Evolutionary conservation across 2,113 vertebrate genomes (phyloP), one percentile per base, ranked within the genome.

Genomic region (Cathartes aura): DNA sequence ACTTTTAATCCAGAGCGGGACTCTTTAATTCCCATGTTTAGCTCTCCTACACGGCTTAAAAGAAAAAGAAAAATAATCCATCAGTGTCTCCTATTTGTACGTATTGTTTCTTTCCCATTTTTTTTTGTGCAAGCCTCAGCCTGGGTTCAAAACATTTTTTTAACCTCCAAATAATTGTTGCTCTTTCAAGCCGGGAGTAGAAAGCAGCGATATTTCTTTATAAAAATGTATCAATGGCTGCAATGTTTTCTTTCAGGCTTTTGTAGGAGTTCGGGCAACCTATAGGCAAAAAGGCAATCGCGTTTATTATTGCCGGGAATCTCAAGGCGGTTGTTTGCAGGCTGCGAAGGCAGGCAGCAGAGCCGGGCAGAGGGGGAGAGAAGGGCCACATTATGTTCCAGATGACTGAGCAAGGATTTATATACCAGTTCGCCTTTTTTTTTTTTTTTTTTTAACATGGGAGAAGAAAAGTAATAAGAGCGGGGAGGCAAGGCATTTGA

Each of bases 261-360:
- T 97, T 97, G 92, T 97, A 52, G 32, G 91, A 97, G 94, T 98
- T 98, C 71, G 75, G 98, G 97, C 98, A 99, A 98, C 98, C 98
- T 98, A 96, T 98, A 98, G 98, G 98, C 98, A 98, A 98, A 96
- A 99, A 99, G 98, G 98, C 98, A 98, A 98, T 98, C 96, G 97
- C 93, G 98, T 99, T 98, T 99, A 98, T 99, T 99, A 99, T 98
- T 98, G 98, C 98, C 82, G 98, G 97, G 98, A 96, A 97, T 99
- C 98, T 99, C 98, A 97, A 97, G 98, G 98, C 96, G 50, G 98
- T 98, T 98, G 98, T 98, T 98, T 98, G 97, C 98, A 98, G 98
- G 97, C 98, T 97, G 97, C 60, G 95, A 97, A 97, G 98, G 98
- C 98, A 98, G 98, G 98, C 97, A 93, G 98, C 98, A 97, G 97